These are phyloP conservation scores for Drosophila rufa DNA, from an alignment of 1,140 invertebrate species.

Conservation along the genomic window DNA sequence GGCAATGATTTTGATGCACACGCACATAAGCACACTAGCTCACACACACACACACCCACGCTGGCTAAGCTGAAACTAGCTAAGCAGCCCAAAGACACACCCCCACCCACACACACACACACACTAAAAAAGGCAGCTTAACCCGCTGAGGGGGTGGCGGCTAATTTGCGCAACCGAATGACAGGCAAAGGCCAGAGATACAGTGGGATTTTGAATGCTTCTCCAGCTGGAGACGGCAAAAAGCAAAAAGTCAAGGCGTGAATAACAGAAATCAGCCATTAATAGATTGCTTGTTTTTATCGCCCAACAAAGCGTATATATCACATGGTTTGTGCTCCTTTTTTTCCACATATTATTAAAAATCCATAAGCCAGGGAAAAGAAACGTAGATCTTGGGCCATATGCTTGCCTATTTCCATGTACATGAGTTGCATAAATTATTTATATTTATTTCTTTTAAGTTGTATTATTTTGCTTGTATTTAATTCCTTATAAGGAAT, in stretches of 20 bases:
- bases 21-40: slow-evolving; percentile 42
- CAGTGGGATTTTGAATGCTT: slow-evolving; percentile 35
- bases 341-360: neutral
- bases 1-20: slow-evolving; percentile 79
- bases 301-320: neutral
- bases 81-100: slow-evolving; percentile 16
- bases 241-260: slow-evolving; percentile 5
- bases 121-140: slow-evolving; percentile 33
- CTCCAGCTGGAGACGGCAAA: neutral
- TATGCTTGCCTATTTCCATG: neutral
- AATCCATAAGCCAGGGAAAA: neutral
- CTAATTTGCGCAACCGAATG: slow-evolving; percentile 69
- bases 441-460: neutral
- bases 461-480: no score
- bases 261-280: slow-evolving; percentile 22
- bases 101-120: neutral
- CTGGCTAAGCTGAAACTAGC: slow-evolving; percentile 16
- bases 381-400: neutral
- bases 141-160: slow-evolving; percentile 34
- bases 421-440: neutral
- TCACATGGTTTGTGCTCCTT: neutral
- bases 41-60: slow-evolving; percentile 3
- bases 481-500: neutral
- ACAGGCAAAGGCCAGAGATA: slow-evolving; percentile 38
- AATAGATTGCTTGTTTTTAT: slow-evolving; percentile 14